Evolutionary conservation across 2,113 vertebrate species (phyloP).

Genomic region (Crotalus helleri): DNA sequence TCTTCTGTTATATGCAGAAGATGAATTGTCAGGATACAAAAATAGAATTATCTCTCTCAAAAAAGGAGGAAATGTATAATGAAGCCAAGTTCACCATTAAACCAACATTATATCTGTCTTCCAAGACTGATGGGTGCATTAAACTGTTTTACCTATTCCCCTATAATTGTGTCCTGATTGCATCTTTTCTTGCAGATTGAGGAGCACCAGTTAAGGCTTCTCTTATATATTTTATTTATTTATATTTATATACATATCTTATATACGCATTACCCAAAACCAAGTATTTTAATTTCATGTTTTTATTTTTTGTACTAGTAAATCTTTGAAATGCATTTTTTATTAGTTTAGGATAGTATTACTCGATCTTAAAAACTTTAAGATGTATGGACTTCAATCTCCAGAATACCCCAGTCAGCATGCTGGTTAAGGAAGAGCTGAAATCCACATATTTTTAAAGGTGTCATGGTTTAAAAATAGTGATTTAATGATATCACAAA

Average conservation of each 20-base stretch:
- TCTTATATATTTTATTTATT: neutral
- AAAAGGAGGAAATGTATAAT: neutral
- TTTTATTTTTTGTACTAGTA: neutral
- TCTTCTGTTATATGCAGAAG: neutral
- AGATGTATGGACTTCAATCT: neutral
- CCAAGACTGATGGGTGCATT: too few species aligned
- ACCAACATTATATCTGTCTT: neutral
- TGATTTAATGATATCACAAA: slow-evolving; percentile 42
- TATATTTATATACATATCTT: neutral
- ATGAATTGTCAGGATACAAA: neutral
- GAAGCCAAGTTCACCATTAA: neutral
- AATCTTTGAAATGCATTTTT: neutral
- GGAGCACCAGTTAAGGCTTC: neutral
- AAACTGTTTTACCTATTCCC: neutral
- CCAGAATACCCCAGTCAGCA: neutral
- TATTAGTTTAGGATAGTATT: neutral
- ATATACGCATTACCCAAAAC: neutral
- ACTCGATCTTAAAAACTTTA: neutral
- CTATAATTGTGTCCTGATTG: neutral
- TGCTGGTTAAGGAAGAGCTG: neutral
- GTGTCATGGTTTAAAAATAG: neutral
- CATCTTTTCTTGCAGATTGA: neutral
- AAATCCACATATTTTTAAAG: neutral
- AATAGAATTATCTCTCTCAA: neutral
- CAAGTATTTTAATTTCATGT: neutral